These are phyloP conservation scores for Danio choprae DNA, from an alignment of 2,797 vertebrate genomes.

Conservation along the genomic window DNA sequence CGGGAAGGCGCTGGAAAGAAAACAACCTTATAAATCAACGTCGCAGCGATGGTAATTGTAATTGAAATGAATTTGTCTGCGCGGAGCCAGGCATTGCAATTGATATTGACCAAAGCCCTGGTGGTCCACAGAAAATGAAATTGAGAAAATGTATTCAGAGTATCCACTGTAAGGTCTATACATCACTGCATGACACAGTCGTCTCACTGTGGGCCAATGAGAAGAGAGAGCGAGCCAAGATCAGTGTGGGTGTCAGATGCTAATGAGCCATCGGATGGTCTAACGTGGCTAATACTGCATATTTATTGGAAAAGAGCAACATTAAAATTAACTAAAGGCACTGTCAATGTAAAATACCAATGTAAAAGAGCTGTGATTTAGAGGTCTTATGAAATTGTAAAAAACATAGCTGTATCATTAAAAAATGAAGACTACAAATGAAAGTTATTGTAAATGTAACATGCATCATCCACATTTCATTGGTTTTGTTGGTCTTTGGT, in stretches of 20 bases:
- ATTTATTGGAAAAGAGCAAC: conserved; percentile 17
- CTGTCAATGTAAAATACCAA: conserved; percentile 5
- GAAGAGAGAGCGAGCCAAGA: conserved; percentile 42
- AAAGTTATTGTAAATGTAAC: neutral
- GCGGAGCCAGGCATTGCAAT: conserved; percentile 70
- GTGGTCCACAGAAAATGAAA: conserved; percentile 70
- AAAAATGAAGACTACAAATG: neutral
- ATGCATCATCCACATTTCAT: too few relatives aligned
- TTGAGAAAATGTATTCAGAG: conserved; percentile 54
- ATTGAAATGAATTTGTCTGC: conserved; percentile 81
- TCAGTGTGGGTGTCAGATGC: conserved; percentile 22
- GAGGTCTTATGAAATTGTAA: neutral
- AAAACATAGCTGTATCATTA: neutral
- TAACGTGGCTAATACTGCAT: conserved; percentile 22
- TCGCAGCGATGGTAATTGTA: conserved; percentile 78
- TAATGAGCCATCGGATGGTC: conserved; percentile 21
- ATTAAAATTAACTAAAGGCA: neutral
- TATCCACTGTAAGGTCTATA: conserved; percentile 66
- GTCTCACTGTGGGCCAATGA: conserved; percentile 51
- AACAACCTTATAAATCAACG: conserved; percentile 80
- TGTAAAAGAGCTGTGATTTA: neutral
- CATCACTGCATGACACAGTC: conserved; percentile 57
- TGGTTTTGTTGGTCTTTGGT: too few relatives aligned
- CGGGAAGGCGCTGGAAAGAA: conserved; percentile 70
- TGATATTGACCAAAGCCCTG: conserved; percentile 73